Conservation (phyloP, 2,888 invertebrate species). For the Zaprionus bogoriensis region DNA sequence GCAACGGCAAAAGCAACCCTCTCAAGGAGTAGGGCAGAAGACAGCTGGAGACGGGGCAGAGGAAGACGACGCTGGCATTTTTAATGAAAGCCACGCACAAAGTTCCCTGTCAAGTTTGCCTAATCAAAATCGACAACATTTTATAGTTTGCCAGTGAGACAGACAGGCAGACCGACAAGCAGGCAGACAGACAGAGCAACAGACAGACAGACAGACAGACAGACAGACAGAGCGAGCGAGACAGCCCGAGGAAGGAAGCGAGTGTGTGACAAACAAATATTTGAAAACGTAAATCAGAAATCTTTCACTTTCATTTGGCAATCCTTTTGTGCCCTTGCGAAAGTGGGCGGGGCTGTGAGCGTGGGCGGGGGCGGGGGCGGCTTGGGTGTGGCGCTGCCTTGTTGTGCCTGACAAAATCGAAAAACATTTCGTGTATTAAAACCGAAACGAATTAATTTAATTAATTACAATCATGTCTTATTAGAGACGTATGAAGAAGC, state of each 20-base stretch:
- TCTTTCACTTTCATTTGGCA: constrained; percentile 77
- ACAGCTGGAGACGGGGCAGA: neutral
- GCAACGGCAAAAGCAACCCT: constrained; percentile 62
- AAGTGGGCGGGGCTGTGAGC: neutral
- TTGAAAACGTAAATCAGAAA: constrained; percentile 77
- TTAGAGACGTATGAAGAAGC: constrained; percentile 79
- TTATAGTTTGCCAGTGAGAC: constrained; percentile 64
- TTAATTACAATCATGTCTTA: constrained; percentile 83
- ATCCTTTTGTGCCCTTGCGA: constrained; percentile 62
- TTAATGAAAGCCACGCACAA: constrained; percentile 75
- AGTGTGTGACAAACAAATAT: constrained; percentile 77
- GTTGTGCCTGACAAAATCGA: constrained; percentile 66
- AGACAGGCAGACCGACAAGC: too few species aligned
- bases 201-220: neutral
- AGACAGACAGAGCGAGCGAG: neutral
- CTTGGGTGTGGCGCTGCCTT: constrained; percentile 13
- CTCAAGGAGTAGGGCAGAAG: neutral
- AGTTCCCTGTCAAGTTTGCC: constrained; percentile 74
- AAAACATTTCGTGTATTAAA: constrained; percentile 82
- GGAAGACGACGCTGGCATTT: constrained; percentile 57
- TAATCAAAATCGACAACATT: constrained; percentile 81
- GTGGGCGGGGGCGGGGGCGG: neutral
- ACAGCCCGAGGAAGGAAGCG: neutral
- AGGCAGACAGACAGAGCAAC: neutral
- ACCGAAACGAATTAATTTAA: constrained; percentile 83